Evolutionary conservation across 2,888 invertebrate genomes (phyloP).

Genomic region (Ectemnius cavifrons): DNA sequence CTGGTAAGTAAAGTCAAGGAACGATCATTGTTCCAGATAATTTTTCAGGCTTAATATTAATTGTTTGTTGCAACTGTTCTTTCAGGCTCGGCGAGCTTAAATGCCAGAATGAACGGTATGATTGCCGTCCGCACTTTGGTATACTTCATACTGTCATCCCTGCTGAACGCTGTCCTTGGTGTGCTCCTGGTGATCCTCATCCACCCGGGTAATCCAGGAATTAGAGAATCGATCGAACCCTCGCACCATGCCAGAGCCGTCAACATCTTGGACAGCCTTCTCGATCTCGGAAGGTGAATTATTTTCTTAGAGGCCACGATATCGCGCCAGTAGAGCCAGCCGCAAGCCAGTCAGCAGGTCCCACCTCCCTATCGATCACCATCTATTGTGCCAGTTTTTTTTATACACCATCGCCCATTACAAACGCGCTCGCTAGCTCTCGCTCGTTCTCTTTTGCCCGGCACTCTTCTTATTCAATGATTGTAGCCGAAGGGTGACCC

Average conservation of each 20-base stretch:
- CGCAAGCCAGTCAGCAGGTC: not conserved
- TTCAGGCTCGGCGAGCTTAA: conserved; percentile 89
- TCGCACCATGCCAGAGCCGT: conserved; percentile 81
- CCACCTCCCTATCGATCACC: conserved; percentile 45
- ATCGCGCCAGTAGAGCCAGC: conserved; percentile 6
- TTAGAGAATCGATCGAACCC: conserved; percentile 79
- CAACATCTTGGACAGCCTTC: conserved; percentile 89
- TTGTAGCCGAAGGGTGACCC: too few species aligned
- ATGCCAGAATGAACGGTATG: conserved; percentile 91
- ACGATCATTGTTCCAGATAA: not conserved
- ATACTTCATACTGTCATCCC: conserved; percentile 89
- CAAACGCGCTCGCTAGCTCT: too few species aligned
- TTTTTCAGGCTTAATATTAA: not conserved
- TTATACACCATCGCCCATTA: conserved; percentile 1
- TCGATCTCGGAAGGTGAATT: conserved; percentile 91
- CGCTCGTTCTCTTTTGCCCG: too few species aligned
- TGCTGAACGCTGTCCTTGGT: conserved; percentile 89
- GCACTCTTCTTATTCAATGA: too few species aligned
- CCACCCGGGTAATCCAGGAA: conserved; percentile 88
- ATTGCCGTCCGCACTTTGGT: conserved; percentile 90
- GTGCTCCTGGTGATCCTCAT: conserved; percentile 85
- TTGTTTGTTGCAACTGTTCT: not conserved
- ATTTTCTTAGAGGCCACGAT: conserved; percentile 5
- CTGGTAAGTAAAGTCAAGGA: conserved; percentile 76
- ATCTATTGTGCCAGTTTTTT: conserved; percentile 37